A percentile compares a stretch with the other conserved stretches of the same genome.
Conservation (phyloP, 2,797 vertebrate species). For the Hybognathus amarus region DNA sequence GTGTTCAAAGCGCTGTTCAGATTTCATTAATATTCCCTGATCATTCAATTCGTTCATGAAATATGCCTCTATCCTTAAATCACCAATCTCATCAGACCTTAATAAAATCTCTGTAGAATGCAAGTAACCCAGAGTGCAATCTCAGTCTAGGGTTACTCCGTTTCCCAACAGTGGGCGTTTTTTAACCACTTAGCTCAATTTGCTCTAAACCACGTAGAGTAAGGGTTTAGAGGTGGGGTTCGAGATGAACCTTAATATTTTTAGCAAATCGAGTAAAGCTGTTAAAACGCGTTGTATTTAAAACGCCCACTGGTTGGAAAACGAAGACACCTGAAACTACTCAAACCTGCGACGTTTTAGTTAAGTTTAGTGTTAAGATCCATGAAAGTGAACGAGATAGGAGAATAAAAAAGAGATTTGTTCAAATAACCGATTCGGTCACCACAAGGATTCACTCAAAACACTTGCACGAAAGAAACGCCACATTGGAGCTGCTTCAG, state of each 20-base stretch:
- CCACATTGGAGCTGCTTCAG: neutral
- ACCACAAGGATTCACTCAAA: neutral
- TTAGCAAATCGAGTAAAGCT: neutral
- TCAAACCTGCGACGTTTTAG: neutral
- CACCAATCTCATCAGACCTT: neutral
- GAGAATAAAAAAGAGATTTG: neutral
- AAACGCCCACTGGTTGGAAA: neutral
- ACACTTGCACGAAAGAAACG: neutral
- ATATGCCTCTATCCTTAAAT: neutral
- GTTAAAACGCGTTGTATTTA: neutral
- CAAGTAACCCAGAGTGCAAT: too few relatives aligned
- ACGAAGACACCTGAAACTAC: neutral
- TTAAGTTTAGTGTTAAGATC: neutral
- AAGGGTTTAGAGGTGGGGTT: neutral
- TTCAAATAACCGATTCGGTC: constrained; percentile 2
- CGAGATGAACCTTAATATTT: neutral
- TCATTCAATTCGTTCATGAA: neutral
- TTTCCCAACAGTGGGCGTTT: too few relatives aligned
- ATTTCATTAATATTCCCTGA: neutral
- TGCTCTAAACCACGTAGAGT: neutral
- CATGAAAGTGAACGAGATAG: neutral
- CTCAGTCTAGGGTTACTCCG: too few relatives aligned
- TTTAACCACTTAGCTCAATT: neutral
- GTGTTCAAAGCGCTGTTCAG: neutral
- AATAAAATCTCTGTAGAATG: too few relatives aligned